These are phyloP conservation scores for Hipposideros armiger DNA, from an alignment of 2,113 vertebrate species.

Conservation along the genomic window DNA sequence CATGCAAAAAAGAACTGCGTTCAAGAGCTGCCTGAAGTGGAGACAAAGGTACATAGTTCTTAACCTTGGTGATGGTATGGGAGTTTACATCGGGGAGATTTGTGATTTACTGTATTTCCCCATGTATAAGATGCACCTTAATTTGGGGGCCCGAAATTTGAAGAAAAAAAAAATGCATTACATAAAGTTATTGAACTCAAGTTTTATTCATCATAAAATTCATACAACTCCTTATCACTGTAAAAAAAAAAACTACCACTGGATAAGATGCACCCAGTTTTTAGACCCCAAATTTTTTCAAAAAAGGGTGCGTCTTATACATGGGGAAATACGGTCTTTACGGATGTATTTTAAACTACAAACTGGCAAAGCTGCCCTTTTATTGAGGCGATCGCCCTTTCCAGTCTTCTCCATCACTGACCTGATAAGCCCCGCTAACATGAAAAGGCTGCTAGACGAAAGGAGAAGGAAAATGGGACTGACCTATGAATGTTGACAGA, in stretches of 20 bases:
- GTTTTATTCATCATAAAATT: too few species aligned
- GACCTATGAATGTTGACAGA: neutral
- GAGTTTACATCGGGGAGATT: neutral
- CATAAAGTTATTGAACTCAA: too few species aligned
- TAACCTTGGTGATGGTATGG: neutral
- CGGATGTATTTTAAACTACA: slow-evolving; percentile 12
- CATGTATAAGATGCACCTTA: too few species aligned
- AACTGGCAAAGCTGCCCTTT: neutral
- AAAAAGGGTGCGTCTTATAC: too few species aligned
- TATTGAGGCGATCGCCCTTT: neutral
- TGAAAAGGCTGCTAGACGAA: slow-evolving; percentile 41
- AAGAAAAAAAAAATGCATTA: too few species aligned
- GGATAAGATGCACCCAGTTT: too few species aligned
- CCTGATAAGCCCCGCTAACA: neutral
- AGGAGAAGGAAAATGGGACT: neutral
- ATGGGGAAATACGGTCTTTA: neutral
- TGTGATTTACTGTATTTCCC: neutral
- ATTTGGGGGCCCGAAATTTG: too few species aligned
- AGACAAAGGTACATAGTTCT: neutral
- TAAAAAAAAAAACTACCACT: too few species aligned
- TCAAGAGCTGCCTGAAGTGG: neutral
- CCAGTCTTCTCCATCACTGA: neutral
- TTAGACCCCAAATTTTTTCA: too few species aligned
- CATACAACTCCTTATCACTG: too few species aligned
- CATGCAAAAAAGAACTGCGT: neutral